These are phyloP conservation scores for Dromococcyx pavoninus DNA, from an alignment of 2,797 vertebrate species.

Conservation along the genomic window DNA sequence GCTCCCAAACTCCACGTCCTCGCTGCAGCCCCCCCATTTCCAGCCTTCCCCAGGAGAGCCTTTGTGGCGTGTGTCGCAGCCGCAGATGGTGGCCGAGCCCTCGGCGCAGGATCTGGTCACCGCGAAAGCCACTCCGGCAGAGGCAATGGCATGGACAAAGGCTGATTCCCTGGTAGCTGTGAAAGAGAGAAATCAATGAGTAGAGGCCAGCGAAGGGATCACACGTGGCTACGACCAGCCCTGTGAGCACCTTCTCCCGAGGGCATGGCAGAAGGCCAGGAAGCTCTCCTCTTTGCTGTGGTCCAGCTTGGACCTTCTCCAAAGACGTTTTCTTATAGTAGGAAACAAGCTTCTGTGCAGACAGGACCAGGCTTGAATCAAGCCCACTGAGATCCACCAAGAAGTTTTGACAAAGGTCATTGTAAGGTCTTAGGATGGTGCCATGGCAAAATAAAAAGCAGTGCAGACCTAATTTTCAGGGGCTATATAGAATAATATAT, in stretches of 20 bases:
- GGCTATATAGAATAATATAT: fast-evolving
- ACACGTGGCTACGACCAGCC: not conserved
- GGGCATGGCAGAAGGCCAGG: not conserved
- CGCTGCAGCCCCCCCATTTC: conserved; percentile 99
- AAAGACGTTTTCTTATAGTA: not conserved
- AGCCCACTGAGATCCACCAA: not conserved
- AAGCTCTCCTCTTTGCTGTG: not conserved
- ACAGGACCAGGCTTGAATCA: not conserved
- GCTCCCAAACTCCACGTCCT: conserved; percentile 94
- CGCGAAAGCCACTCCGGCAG: conserved; percentile 92
- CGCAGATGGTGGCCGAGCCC: conserved; percentile 91
- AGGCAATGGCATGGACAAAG: conserved; percentile 96
- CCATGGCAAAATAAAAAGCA: not conserved
- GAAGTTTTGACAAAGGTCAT: not conserved
- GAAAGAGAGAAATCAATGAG: not conserved
- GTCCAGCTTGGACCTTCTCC: not conserved
- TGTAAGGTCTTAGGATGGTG: not conserved
- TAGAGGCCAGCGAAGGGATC: not conserved
- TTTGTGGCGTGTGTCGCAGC: conserved; percentile 92
- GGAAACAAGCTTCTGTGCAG: not conserved
- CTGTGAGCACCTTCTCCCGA: not conserved
- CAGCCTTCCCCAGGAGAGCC: conserved; percentile 92
- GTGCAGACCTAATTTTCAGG: not conserved
- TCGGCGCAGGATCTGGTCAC: conserved; percentile 97
- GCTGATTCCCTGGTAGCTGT: conserved; percentile 94